Conservation (phyloP, 2,888 invertebrate genomes). For the Vanessa cardui region DNA sequence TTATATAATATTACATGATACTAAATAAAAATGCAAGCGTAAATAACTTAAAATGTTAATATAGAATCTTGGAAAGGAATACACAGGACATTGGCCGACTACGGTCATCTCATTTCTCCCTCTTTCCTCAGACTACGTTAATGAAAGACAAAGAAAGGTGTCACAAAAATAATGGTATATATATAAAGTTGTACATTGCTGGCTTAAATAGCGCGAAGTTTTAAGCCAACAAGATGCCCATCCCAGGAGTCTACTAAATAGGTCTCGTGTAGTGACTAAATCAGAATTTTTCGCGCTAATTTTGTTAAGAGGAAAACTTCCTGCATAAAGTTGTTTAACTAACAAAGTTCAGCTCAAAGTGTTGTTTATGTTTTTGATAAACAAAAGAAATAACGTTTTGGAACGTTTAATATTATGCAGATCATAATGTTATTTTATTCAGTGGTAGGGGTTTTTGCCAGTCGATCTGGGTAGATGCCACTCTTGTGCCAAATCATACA, state of each 20-base stretch:
- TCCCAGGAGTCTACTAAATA: constrained; percentile 6
- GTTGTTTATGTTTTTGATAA: constrained; percentile 5
- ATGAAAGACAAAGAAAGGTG: not conserved
- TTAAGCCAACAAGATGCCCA: not conserved
- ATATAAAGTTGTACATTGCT: not conserved
- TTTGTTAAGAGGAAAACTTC: constrained; percentile 17
- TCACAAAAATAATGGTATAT: not conserved
- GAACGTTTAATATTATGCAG: not conserved
- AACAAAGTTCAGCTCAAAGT: not conserved
- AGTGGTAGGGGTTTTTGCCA: not conserved
- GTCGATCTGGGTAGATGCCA: no score
- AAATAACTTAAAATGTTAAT: no score
- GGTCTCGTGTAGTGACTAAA: not conserved
- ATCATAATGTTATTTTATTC: not conserved
- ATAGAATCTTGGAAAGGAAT: no score
- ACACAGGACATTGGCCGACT: no score
- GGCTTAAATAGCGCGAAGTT: not conserved
- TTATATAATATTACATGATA: no score
- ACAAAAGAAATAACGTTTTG: not conserved
- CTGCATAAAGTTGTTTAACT: not conserved
- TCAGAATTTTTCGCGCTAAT: constrained; percentile 25
- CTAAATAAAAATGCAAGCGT: no score
- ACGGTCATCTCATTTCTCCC: no score
- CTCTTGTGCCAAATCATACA: no score
- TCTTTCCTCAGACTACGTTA: no score